Conservation (phyloP, 1,140 invertebrate species). For the Meteorus sp. region DNA sequence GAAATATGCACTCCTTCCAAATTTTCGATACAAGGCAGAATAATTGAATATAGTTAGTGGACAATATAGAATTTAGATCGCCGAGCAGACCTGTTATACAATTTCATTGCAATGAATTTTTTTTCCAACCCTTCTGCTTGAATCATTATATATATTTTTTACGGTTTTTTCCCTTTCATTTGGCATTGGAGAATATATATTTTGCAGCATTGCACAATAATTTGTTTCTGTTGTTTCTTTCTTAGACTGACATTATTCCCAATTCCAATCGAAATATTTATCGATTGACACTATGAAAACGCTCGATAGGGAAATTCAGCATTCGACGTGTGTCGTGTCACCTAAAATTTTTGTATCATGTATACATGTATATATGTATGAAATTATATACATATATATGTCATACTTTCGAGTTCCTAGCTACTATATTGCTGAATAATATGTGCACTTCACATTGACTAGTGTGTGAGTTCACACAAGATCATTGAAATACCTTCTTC, state of each 20-base stretch:
- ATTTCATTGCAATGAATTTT: background rate
- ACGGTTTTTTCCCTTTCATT: constrained; percentile 5
- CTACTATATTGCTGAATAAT: constrained; percentile 35
- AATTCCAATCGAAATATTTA: too few species aligned
- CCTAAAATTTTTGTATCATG: constrained; percentile 10
- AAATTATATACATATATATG: constrained; percentile 27
- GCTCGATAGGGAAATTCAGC: too few species aligned
- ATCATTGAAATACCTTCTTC: constrained; percentile 13
- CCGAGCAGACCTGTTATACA: background rate
- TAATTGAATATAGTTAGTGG: background rate
- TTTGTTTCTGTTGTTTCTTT: too few species aligned
- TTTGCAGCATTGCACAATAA: background rate
- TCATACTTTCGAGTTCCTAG: constrained; percentile 34
- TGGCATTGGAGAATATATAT: constrained; percentile 3
- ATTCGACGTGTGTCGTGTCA: constrained; percentile 1
- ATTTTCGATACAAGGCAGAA: background rate
- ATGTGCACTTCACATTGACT: constrained; percentile 35
- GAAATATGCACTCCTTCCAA: too few species aligned
- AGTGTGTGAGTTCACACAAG: constrained; percentile 26
- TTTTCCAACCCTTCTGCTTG: constrained; percentile 6
- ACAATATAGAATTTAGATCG: background rate
- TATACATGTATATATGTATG: constrained; percentile 11
- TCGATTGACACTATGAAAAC: too few species aligned
- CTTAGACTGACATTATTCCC: too few species aligned
- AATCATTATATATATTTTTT: background rate